Percentiles rank a stretch among this genome's conserved stretches.
Evolutionary conservation across 1,140 invertebrate species (phyloP).

Genomic region (Ostrea denselamellosa): DNA sequence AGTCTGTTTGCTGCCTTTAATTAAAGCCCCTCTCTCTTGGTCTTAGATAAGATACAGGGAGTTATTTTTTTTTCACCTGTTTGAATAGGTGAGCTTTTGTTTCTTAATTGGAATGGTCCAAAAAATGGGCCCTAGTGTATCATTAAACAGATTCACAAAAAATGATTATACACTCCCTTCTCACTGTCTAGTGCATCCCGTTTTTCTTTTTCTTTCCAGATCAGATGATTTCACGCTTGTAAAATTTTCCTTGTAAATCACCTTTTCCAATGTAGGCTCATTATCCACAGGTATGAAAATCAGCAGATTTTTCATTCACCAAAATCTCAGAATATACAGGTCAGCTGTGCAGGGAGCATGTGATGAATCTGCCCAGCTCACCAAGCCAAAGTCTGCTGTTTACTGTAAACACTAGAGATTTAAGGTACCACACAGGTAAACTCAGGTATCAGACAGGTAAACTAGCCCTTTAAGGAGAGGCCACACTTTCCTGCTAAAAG

Average conservation of each 20-base stretch:
- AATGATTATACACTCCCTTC: neutral
- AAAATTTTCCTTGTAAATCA: neutral
- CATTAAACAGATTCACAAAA: neutral
- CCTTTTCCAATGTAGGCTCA: neutral
- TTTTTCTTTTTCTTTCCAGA: neutral
- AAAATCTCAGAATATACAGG: neutral
- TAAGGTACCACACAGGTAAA: no score
- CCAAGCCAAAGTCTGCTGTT: neutral
- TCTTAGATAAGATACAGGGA: neutral
- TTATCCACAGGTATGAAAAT: conserved; percentile 26
- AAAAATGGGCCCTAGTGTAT: neutral
- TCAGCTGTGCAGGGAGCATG: neutral
- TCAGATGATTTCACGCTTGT: conserved; percentile 20
- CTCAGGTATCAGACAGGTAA: neutral
- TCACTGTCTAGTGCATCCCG: neutral
- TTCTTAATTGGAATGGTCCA: conserved; percentile 15
- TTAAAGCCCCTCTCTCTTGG: conserved; percentile 6
- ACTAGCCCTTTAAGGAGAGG: conserved; percentile 15
- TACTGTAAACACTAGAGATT: neutral
- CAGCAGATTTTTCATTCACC: conserved; percentile 28
- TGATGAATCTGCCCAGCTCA: neutral
- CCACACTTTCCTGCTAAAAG: conserved; percentile 19
- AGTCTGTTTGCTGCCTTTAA: conserved; percentile 13
- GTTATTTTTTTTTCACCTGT: neutral
- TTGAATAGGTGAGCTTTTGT: conserved; percentile 28